Conservation (phyloP, 1,140 invertebrate species). For the Mycetomoellerius zeteki region DNA sequence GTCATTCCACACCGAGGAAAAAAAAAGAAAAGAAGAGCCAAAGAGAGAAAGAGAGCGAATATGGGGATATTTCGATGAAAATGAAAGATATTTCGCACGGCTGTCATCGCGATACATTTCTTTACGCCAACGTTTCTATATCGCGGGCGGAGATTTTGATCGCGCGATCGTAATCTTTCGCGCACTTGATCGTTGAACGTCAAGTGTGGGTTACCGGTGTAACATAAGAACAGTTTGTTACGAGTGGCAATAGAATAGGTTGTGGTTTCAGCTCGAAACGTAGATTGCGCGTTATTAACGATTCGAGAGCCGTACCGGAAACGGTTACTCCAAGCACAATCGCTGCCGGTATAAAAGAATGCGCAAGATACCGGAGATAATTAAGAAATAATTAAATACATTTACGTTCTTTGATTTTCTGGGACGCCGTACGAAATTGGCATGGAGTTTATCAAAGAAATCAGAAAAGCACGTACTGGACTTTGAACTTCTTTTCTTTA, state of each 20-base stretch:
- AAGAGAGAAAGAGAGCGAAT: not conserved
- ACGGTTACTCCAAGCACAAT: not conserved
- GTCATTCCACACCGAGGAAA: not conserved
- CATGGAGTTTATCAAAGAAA: not conserved
- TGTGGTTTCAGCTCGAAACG: not conserved
- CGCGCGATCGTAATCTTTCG: not conserved
- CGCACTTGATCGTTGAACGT: slow-evolving; percentile 41
- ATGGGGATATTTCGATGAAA: not conserved
- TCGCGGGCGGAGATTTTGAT: slow-evolving; percentile 8
- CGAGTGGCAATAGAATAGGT: not conserved
- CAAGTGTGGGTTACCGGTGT: not conserved
- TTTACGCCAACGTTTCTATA: not conserved
- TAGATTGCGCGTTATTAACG: slow-evolving; percentile 9
- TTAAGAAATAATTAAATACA: slow-evolving; percentile 33
- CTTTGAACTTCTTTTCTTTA: not conserved
- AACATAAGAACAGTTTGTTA: not conserved
- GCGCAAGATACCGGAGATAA: slow-evolving; percentile 8
- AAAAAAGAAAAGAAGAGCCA: not conserved
- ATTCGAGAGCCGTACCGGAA: not conserved
- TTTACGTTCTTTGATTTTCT: slow-evolving; percentile 54
- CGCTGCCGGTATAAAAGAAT: not conserved
- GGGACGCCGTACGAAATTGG: not conserved
- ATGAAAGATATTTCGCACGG: not conserved
- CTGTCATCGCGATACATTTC: not conserved
- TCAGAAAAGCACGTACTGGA: not conserved